phyloP scores from a whole-genome alignment of 2,113 vertebrate genomes.

The Pimephales promelas region DNA sequence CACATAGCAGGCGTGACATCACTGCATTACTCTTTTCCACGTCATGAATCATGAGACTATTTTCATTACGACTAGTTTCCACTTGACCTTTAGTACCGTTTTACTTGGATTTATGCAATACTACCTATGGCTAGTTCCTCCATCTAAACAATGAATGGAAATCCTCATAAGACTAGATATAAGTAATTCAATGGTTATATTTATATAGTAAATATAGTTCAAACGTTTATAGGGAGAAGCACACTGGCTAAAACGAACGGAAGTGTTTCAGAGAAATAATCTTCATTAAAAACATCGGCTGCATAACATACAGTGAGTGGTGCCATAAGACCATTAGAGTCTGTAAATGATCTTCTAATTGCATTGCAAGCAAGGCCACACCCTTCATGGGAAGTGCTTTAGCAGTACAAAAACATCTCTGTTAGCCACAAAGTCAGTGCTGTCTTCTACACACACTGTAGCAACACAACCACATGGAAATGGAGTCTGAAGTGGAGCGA shows the following conservation, averaged over 20 bases:
- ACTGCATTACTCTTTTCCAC: not conserved
- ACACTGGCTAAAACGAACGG: not conserved
- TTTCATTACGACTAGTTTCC: not conserved
- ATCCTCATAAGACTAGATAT: not conserved
- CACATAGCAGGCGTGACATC: not conserved
- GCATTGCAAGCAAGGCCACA: constrained; percentile 35
- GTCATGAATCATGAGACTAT: not conserved
- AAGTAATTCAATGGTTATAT: not conserved
- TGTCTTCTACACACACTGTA: not conserved
- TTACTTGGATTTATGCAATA: not conserved
- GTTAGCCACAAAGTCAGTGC: not conserved
- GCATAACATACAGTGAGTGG: not conserved
- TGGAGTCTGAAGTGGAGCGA: constrained; percentile 69
- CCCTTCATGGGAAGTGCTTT: constrained; percentile 31
- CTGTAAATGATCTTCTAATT: constrained; percentile 35
- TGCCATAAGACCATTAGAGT: constrained; percentile 7
- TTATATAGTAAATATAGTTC: not conserved
- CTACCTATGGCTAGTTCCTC: not conserved
- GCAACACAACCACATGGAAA: constrained; percentile 62
- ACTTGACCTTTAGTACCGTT: constrained; percentile 1
- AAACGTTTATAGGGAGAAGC: not conserved
- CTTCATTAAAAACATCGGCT: not conserved
- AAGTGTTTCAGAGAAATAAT: not conserved
- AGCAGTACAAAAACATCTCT: constrained; percentile 10
- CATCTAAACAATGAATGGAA: not conserved